Conservation (phyloP, 2,113 vertebrate genomes). For the Arizona elegans region DNA sequence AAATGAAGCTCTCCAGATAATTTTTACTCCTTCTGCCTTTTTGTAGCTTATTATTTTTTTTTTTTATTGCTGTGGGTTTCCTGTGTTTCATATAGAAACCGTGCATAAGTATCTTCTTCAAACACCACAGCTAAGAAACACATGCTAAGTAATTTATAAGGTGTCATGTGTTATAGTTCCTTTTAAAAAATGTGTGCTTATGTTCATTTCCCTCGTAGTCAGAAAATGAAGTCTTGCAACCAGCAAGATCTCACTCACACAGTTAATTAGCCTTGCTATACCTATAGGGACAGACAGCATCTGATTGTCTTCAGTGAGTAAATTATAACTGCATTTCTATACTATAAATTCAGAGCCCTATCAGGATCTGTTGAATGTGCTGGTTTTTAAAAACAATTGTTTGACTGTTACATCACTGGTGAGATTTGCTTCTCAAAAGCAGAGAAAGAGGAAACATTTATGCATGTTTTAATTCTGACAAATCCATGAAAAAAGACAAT, state of each 20-base stretch:
- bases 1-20: constrained; percentile 17
- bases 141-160: background rate
- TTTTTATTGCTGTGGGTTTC: constrained; percentile 6
- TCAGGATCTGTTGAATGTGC: background rate
- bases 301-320: background rate
- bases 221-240: background rate
- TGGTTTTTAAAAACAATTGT: background rate
- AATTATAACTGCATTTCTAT: background rate
- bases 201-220: background rate
- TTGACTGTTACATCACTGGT: background rate
- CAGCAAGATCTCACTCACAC: background rate
- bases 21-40: constrained; percentile 13
- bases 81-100: background rate
- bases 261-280: background rate
- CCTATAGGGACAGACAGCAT: background rate
- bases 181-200: background rate
- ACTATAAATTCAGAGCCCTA: background rate
- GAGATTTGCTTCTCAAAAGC: background rate
- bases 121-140: background rate
- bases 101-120: background rate
- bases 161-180: background rate
- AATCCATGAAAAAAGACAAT: background rate
- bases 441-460: background rate
- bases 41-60: constrained; percentile 7
- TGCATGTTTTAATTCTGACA: background rate